Conservation (phyloP, 2,888 invertebrate genomes). For the Polydrusus cervinus region DNA sequence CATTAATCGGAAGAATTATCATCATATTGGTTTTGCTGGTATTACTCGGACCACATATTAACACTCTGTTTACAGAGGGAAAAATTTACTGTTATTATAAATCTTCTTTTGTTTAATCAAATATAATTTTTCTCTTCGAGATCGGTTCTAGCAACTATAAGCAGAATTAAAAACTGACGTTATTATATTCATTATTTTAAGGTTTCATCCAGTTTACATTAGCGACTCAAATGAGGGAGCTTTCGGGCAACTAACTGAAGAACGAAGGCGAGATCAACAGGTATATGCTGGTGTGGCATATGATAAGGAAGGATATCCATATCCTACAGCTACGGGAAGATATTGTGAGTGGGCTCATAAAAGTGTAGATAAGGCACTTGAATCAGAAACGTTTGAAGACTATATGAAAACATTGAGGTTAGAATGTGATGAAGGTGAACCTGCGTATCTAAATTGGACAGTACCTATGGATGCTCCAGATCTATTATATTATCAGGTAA, state of each 20-base stretch:
- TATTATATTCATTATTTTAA: conserved; percentile 33
- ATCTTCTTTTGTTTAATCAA: too few species aligned
- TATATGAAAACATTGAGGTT: conserved; percentile 85
- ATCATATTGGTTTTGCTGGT: too few species aligned
- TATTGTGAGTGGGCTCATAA: conserved; percentile 93
- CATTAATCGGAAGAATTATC: too few species aligned
- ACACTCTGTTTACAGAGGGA: too few species aligned
- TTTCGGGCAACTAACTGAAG: conserved; percentile 83
- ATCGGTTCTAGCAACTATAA: too few species aligned
- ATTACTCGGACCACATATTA: too few species aligned
- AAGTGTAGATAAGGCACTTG: conserved; percentile 81
- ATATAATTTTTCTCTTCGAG: too few species aligned
- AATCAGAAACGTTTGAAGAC: conserved; percentile 84
- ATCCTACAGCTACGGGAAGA: conserved; percentile 83
- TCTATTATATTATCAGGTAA: conserved; percentile 90
- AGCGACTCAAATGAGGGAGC: conserved; percentile 91
- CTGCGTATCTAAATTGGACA: conserved; percentile 88
- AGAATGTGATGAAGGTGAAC: conserved; percentile 84
- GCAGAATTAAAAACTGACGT: too few species aligned
- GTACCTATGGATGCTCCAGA: conserved; percentile 90
- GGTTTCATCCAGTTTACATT: conserved; percentile 93
- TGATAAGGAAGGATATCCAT: conserved; percentile 84
- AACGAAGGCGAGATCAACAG: conserved; percentile 77
- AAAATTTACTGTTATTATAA: too few species aligned
- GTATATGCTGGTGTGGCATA: conserved; percentile 88